phyloP scores from a whole-genome alignment of 2,113 vertebrate species.

The Misgurnus mizolepis region DNA sequence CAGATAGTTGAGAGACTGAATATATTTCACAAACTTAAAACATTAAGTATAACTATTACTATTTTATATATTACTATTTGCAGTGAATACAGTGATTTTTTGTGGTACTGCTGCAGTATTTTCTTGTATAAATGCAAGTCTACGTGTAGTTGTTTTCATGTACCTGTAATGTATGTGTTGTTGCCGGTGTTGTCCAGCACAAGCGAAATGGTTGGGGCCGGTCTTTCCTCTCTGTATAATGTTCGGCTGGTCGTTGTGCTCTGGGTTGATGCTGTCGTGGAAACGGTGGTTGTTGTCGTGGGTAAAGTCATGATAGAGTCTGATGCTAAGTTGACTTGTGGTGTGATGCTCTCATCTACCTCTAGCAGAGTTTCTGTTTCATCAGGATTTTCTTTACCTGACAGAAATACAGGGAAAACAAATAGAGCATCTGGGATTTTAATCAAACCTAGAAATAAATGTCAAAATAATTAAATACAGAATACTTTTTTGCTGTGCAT shows the following conservation, averaged over 20 bases:
- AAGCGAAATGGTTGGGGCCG: slow-evolving; percentile 47
- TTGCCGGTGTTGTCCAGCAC: slow-evolving; percentile 52
- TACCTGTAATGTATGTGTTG: slow-evolving; percentile 38
- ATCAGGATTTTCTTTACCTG: slow-evolving; percentile 52
- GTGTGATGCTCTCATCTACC: slow-evolving; percentile 48
- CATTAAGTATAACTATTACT: no score
- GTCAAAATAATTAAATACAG: no score
- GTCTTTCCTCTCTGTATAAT: slow-evolving; percentile 20
- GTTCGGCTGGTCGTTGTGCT: slow-evolving; percentile 26
- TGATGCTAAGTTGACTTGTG: background rate
- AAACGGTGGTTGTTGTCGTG: slow-evolving; percentile 18
- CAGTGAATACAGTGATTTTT: background rate
- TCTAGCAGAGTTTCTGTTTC: slow-evolving; percentile 56
- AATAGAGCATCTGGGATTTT: no score
- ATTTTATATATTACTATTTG: no score
- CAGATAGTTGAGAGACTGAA: no score
- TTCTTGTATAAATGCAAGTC: no score
- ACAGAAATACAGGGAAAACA: background rate
- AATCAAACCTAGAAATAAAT: no score
- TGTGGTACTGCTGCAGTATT: background rate
- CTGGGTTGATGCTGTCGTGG: slow-evolving; percentile 45
- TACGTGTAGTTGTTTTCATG: background rate
- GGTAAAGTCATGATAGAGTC: background rate
- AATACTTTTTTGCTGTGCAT: no score
- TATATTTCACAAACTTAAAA: no score